Evolutionary conservation across 2,113 vertebrate genomes (phyloP).

Genomic region (Rhombomys opimus): DNA sequence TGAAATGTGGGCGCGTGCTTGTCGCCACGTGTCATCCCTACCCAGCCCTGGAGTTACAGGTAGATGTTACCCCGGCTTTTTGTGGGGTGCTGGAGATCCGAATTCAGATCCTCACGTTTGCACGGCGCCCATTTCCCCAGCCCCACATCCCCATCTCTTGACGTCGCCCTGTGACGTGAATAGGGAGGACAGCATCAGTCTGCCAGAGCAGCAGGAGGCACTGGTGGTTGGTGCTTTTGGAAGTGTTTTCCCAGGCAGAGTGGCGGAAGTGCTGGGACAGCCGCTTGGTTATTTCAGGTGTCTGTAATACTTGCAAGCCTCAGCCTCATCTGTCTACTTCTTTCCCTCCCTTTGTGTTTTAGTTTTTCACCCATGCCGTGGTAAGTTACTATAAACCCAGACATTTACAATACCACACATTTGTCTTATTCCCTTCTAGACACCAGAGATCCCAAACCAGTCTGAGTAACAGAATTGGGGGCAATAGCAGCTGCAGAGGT

Average conservation of each 20-base stretch:
- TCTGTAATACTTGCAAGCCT: not conserved
- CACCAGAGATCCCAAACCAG: conserved; percentile 8
- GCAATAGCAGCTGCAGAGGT: not conserved
- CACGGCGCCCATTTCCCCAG: not conserved
- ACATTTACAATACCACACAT: not conserved
- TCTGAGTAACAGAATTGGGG: not conserved
- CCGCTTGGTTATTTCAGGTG: not conserved
- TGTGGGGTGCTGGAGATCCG: not conserved
- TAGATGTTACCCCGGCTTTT: too few species aligned
- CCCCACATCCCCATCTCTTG: not conserved
- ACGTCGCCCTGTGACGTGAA: not conserved
- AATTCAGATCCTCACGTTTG: not conserved
- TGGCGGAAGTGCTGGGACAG: not conserved
- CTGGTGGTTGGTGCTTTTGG: too few species aligned
- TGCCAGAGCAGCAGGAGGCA: too few species aligned
- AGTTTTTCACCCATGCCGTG: not conserved
- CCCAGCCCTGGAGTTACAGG: not conserved
- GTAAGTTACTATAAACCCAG: not conserved
- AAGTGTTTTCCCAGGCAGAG: not conserved
- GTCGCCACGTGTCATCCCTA: not conserved
- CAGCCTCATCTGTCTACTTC: not conserved
- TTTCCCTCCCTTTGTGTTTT: not conserved
- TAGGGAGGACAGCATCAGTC: too few species aligned
- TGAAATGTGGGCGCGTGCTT: not conserved
- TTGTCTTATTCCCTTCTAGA: not conserved